phyloP scores from a whole-genome alignment of 2,113 vertebrate species.

The Myrmecophaga tridactyla region DNA sequence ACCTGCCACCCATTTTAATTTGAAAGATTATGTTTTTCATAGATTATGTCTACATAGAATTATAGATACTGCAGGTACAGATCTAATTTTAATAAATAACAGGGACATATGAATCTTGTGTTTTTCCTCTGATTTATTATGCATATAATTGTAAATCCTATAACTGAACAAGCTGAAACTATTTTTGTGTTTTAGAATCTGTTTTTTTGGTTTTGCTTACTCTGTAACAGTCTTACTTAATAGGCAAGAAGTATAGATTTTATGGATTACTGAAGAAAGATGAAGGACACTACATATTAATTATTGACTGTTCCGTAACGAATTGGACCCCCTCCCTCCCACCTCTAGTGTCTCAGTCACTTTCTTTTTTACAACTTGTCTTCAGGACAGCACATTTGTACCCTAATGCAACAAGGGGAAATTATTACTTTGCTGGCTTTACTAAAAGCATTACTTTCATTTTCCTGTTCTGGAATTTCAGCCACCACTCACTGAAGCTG shows the following conservation, averaged over 20 bases:
- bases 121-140: conserved; percentile 56
- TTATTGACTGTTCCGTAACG: conserved; percentile 19
- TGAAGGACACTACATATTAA: neutral
- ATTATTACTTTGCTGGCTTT: conserved; percentile 3
- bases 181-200: conserved; percentile 42
- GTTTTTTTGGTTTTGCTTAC: conserved; percentile 8
- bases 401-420: neutral
- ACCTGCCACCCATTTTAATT: conserved; percentile 64
- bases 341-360: neutral
- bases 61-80: conserved; percentile 59
- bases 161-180: conserved; percentile 36
- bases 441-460: neutral
- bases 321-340: neutral
- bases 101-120: conserved; percentile 41
- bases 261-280: conserved; percentile 13
- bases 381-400: neutral
- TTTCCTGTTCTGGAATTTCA: neutral
- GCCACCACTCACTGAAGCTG: neutral
- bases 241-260: neutral
- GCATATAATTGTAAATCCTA: conserved; percentile 29
- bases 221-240: conserved; percentile 37
- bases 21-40: conserved; percentile 68
- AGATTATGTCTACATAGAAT: no score
- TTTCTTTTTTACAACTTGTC: neutral
- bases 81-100: conserved; percentile 65